These are phyloP conservation scores for Trichoplusia ni DNA, from an alignment of 1,140 invertebrate species.

Conservation along the genomic window DNA sequence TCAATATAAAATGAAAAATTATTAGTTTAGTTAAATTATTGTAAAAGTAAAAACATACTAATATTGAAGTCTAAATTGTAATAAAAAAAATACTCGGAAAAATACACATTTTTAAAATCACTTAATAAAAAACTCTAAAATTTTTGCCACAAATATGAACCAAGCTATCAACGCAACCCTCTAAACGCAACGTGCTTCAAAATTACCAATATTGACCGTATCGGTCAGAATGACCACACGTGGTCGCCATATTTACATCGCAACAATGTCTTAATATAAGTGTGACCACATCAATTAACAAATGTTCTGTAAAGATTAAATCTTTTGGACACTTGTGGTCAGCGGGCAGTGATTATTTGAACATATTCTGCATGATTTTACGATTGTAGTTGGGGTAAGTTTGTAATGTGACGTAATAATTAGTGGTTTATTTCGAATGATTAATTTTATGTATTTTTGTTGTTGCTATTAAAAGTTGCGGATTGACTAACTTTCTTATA, in stretches of 20 bases:
- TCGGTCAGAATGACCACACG: constrained; percentile 43
- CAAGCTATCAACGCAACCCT: constrained; percentile 8
- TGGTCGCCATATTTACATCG: constrained; percentile 41
- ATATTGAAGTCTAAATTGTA: no score
- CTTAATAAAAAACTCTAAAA: background rate
- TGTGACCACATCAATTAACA: constrained; percentile 40
- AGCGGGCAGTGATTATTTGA: background rate
- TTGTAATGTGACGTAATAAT: no score
- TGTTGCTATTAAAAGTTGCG: no score
- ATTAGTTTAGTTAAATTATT: no score
- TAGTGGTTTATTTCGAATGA: no score
- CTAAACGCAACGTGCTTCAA: constrained; percentile 20
- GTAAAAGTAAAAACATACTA: no score
- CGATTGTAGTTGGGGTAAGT: no score
- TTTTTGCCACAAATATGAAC: background rate
- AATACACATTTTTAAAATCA: no score
- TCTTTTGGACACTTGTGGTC: constrained; percentile 8
- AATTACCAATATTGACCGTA: constrained; percentile 37
- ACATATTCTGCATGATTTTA: constrained; percentile 4
- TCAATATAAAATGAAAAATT: no score
- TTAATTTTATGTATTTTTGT: no score
- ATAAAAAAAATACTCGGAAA: no score
- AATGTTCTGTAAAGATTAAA: constrained; percentile 35
- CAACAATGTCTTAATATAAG: constrained; percentile 38
- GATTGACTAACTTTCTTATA: no score